A percentile compares a stretch with the other conserved stretches of the same genome.
Evolutionary conservation across 2,113 vertebrate genomes (phyloP).

Genomic region (Tachycineta bicolor): DNA sequence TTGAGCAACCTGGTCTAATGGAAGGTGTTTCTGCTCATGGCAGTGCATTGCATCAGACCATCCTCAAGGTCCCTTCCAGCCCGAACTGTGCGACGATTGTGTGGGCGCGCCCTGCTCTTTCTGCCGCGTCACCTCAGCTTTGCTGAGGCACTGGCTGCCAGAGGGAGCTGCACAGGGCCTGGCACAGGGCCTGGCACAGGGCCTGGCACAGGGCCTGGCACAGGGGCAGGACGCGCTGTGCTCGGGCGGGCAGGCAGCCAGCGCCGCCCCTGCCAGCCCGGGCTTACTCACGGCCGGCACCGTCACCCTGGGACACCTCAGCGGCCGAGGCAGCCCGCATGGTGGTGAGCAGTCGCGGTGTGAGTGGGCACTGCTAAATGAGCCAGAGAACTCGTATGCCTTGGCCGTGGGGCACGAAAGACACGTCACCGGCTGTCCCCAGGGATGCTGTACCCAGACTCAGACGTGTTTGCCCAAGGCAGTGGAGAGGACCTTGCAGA

Average conservation of each 20-base stretch:
- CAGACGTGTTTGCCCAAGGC: neutral
- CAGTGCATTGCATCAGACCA: neutral
- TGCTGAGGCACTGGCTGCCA: neutral
- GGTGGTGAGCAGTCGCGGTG: rapidly evolving
- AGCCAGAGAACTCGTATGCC: rapidly evolving
- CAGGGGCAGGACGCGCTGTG: neutral
- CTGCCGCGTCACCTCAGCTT: neutral
- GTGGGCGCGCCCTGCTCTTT: neutral
- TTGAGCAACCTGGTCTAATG: neutral
- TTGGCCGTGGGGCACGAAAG: neutral
- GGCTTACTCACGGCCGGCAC: neutral
- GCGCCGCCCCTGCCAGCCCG: neutral
- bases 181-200: neutral
- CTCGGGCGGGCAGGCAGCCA: neutral
- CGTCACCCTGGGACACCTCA: neutral
- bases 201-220: neutral
- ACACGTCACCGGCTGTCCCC: neutral
- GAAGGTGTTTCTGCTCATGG: neutral
- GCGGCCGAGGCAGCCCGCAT: neutral
- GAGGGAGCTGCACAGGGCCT: neutral
- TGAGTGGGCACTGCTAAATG: neutral
- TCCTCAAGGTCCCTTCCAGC: neutral
- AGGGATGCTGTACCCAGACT: neutral
- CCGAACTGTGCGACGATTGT: rapidly evolving
- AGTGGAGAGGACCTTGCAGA: neutral